Conservation (phyloP, 2,797 vertebrate species). For the Dendrocincla fuliginosa region DNA sequence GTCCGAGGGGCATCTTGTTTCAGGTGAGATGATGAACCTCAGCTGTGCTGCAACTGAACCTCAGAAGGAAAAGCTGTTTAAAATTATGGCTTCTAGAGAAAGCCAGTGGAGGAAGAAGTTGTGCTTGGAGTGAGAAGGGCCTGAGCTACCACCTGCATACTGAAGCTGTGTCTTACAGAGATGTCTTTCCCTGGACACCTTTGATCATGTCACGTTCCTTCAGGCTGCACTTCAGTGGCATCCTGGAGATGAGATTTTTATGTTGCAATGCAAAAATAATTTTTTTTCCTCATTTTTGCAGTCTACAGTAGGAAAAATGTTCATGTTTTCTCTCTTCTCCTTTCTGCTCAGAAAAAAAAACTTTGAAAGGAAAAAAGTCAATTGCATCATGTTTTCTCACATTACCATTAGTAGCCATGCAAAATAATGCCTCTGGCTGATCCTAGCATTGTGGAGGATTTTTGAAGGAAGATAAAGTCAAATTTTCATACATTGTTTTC, state of each 20-base stretch:
- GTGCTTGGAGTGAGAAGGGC: neutral
- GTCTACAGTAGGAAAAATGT: neutral
- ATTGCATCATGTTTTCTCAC: neutral
- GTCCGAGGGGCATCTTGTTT: neutral
- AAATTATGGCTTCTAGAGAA: neutral
- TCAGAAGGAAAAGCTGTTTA: neutral
- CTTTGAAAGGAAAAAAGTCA: neutral
- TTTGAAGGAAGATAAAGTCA: neutral
- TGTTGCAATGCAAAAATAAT: neutral
- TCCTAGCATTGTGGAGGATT: neutral
- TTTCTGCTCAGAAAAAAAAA: neutral
- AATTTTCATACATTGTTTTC: neutral
- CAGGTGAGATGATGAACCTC: neutral
- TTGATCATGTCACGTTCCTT: neutral
- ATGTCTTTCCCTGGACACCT: neutral
- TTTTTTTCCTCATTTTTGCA: neutral
- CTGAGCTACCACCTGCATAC: neutral
- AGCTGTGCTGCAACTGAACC: neutral
- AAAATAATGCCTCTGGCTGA: neutral
- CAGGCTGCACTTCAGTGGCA: neutral
- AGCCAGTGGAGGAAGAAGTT: neutral
- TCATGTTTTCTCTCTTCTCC: neutral
- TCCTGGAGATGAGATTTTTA: neutral
- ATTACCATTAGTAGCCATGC: neutral
- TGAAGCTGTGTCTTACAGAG: accelerated